Conservation (phyloP, 2,113 vertebrate genomes). For the Phrynosoma platyrhinos region DNA sequence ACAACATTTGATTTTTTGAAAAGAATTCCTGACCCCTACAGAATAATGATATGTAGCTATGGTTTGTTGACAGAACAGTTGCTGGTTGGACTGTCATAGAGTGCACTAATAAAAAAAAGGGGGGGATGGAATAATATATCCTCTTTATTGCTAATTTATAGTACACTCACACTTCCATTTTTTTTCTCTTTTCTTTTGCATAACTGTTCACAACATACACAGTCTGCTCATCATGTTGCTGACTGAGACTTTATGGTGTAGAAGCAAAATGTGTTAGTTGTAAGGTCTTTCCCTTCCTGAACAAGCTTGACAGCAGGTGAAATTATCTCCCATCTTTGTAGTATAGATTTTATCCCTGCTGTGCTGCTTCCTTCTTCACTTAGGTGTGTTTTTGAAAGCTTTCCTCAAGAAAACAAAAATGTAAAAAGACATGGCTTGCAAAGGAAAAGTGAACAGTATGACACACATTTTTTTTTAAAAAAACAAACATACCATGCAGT, state of each 20-base stretch:
- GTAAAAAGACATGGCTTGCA: conserved; percentile 77
- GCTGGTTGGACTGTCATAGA: background rate
- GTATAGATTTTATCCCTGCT: conserved; percentile 73
- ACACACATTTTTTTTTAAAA: conserved; percentile 65
- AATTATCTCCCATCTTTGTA: conserved; percentile 81
- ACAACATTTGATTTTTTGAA: background rate
- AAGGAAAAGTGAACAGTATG: conserved; percentile 78
- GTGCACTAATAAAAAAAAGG: background rate
- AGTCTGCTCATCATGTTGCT: conserved; percentile 75
- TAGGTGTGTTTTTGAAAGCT: conserved; percentile 74
- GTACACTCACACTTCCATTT: background rate
- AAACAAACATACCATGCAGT: conserved; percentile 76
- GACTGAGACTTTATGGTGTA: conserved; percentile 74
- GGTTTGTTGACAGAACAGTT: background rate
- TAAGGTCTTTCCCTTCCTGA: conserved; percentile 73
- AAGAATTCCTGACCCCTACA: background rate
- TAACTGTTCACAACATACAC: conserved; percentile 75
- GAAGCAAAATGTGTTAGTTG: conserved; percentile 75
- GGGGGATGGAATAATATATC: background rate
- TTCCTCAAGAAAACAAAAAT: conserved; percentile 77
- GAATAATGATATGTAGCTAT: background rate
- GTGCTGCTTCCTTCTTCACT: conserved; percentile 73
- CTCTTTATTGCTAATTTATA: background rate
- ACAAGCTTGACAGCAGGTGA: conserved; percentile 80
- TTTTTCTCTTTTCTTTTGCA: conserved; percentile 70